phyloP scores from a whole-genome alignment of 2,113 vertebrate genomes.

The Misgurnus mizolepis region DNA sequence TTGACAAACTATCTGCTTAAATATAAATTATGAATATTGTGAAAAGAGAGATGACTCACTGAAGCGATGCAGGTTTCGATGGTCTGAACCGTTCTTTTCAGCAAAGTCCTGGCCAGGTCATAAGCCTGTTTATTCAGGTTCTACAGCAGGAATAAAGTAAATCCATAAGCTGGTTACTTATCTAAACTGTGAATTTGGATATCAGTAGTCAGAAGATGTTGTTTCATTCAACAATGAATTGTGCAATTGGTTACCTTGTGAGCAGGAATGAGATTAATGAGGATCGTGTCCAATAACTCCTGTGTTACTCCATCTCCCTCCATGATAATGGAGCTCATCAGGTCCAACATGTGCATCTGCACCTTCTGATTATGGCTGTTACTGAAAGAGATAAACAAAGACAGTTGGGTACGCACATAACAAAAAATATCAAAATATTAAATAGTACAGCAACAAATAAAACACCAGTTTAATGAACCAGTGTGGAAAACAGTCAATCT shows the following conservation, averaged over 20 bases:
- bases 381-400: conserved; percentile 69
- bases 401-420: too few species aligned
- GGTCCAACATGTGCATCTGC: conserved; percentile 99
- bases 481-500: too few species aligned
- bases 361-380: conserved; percentile 99
- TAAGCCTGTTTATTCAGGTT: conserved; percentile 99
- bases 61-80: conserved; percentile 98
- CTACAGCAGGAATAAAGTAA: conserved; percentile 68
- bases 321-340: conserved; percentile 99
- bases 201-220: background rate
- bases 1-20: too few species aligned
- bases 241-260: conserved; percentile 77
- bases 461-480: too few species aligned
- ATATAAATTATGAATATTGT: background rate
- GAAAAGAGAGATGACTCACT: conserved; percentile 73
- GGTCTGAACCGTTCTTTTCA: conserved; percentile 97
- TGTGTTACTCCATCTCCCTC: conserved; percentile 99
- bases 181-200: background rate
- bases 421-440: too few species aligned
- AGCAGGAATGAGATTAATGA: conserved; percentile 98
- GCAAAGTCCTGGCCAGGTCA: conserved; percentile 92
- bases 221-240: background rate
- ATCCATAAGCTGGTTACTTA: background rate
- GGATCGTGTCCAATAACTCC: conserved; percentile 96
- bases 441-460: too few species aligned